Evolutionary conservation across 2,113 vertebrate species (phyloP).

Genomic region (Corvus moneduloides): DNA sequence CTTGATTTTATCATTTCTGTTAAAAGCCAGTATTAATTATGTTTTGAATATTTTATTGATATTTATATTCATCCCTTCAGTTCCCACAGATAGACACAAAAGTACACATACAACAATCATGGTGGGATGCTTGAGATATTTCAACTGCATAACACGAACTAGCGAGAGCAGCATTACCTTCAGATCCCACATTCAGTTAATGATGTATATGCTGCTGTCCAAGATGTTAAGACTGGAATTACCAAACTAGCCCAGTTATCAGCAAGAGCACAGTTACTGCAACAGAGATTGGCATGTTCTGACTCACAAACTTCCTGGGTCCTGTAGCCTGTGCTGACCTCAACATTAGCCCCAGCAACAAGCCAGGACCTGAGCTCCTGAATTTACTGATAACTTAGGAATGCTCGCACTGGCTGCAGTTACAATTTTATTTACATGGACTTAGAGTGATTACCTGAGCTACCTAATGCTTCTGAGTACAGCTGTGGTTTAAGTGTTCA

Average conservation of each 20-base stretch:
- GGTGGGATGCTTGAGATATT: neutral
- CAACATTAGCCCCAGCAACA: neutral
- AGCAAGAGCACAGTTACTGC: neutral
- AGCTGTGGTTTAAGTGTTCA: neutral
- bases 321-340: neutral
- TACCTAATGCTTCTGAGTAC: neutral
- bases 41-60: neutral
- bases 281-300: neutral
- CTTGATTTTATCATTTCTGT: constrained; percentile 1
- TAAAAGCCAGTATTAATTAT: neutral
- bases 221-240: neutral
- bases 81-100: neutral
- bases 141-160: accelerated
- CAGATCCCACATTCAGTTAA: neutral
- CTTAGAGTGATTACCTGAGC: neutral
- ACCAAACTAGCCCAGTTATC: neutral
- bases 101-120: neutral
- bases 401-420: neutral
- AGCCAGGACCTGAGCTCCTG: neutral
- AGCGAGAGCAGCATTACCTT: neutral
- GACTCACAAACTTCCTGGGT: neutral
- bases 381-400: neutral
- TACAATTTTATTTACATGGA: neutral
- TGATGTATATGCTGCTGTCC: neutral
- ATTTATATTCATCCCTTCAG: neutral